These are phyloP conservation scores for Eonycteris spelaea DNA, from an alignment of 2,113 vertebrate genomes.

Conservation along the genomic window DNA sequence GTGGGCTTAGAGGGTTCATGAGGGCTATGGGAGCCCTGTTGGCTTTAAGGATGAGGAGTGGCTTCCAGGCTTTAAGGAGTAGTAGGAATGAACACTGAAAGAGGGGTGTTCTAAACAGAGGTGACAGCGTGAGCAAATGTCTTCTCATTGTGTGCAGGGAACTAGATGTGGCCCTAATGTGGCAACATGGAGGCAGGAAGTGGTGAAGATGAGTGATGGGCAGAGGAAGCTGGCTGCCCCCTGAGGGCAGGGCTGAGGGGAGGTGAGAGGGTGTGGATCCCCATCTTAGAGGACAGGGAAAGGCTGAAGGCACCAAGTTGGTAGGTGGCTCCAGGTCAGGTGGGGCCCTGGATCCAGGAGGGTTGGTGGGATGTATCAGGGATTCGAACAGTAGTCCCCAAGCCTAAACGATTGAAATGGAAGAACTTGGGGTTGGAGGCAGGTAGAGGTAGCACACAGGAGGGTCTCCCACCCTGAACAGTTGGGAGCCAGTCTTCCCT, in stretches of 20 bases:
- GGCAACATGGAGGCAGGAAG: neutral
- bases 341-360: neutral
- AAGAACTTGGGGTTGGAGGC: neutral
- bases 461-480: neutral
- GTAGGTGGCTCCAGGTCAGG: neutral
- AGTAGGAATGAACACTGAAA: neutral
- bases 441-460: neutral
- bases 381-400: neutral
- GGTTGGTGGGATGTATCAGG: neutral
- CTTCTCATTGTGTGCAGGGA: neutral
- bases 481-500: neutral
- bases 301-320: no score
- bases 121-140: neutral
- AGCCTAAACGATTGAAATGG: neutral
- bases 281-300: neutral
- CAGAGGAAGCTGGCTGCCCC: neutral
- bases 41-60: neutral
- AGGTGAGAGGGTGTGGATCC: neutral
- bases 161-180: neutral
- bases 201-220: neutral
- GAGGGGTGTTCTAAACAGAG: neutral
- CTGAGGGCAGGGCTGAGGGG: neutral
- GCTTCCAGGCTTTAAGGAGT: neutral
- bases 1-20: accelerated
- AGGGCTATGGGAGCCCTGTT: accelerated